Evolutionary conservation across 1,140 invertebrate species (phyloP), one percentile per base, ranked within the genome.

Genomic region (Drosophila lini): DNA sequence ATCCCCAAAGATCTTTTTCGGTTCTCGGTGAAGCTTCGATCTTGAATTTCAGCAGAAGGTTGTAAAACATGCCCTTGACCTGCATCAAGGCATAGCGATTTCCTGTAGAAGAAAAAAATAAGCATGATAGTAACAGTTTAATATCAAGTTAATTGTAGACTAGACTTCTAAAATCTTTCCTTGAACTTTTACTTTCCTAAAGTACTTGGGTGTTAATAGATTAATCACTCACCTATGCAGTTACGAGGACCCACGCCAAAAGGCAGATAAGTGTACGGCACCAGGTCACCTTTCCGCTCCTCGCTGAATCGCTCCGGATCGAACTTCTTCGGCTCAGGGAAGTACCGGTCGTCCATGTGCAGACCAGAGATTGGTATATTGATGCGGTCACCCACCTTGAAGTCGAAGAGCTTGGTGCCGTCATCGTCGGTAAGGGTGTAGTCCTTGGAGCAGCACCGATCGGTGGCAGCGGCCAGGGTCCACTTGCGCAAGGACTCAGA

Each of bases 401-500:
- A 85, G 3, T 89, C 85, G 22, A 78, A 91, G 0, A 82, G 5
- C 7, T 65, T 63, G 0, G 56, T 74, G 32, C 81, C 85, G 13
- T 85, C 81, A 4, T 91, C 81, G 25, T 91, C 76, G 3, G 19
- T 48, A 0, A 85, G 50, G 0, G 92, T 93, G 62, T 94, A 95
- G 5, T 93, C 91, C 79, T 94, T 93, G 1, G 84, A 88, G 58
- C 94, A 94, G 0, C 91, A 0, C 16, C 95, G 92, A 68, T 95
- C 94, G 0, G 94, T 78, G 1, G 88, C 64, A 0, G 92, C 57
- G 0, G 90, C 93, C 5, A 94, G 81, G 2, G 95, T 93, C 93
- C 94, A 95, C 31, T 93, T 92, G 25, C 95, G 91, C 8, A 96
- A 61, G 0, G 93, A 92, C 88, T 96, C 95, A 67, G 93, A 93